Evolutionary conservation across 2,888 invertebrate genomes (phyloP).

Genomic region (Spodoptera littoralis): DNA sequence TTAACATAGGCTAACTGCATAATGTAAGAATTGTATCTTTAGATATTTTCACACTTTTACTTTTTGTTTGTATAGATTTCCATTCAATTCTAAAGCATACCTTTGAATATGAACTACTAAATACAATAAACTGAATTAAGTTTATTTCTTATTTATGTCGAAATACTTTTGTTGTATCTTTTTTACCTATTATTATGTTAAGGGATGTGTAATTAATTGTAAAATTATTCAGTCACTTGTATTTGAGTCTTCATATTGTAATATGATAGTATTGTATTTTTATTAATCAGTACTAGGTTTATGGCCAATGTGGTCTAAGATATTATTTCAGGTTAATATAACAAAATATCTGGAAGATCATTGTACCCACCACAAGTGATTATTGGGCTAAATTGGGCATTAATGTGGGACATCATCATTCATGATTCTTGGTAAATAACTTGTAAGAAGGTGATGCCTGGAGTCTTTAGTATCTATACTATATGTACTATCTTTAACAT

Average conservation of each 20-base stretch:
- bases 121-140: constrained; percentile 59
- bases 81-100: constrained; percentile 46
- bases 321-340: constrained; percentile 81
- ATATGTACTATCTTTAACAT: constrained; percentile 51
- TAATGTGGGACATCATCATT: constrained; percentile 75
- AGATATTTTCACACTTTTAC: constrained; percentile 48
- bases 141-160: constrained; percentile 59
- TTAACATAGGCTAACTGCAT: constrained; percentile 66
- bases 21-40: constrained; percentile 60
- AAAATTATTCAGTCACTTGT: constrained; percentile 46
- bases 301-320: constrained; percentile 69
- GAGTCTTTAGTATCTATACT: constrained; percentile 46
- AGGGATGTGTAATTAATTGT: constrained; percentile 38
- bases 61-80: constrained; percentile 53
- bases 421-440: constrained; percentile 75
- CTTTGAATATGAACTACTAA: constrained; percentile 55
- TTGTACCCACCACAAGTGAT: constrained; percentile 73
- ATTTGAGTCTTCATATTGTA: constrained; percentile 52
- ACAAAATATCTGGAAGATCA: constrained; percentile 74
- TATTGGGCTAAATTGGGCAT: constrained; percentile 82
- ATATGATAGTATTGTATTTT: constrained; percentile 59
- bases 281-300: constrained; percentile 70
- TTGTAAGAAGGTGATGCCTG: constrained; percentile 66
- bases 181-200: constrained; percentile 45
- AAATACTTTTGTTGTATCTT: constrained; percentile 54